Base-by-base conservation (phyloP, 2,888 invertebrate genomes). In the Argyresthia albistria region DNA sequence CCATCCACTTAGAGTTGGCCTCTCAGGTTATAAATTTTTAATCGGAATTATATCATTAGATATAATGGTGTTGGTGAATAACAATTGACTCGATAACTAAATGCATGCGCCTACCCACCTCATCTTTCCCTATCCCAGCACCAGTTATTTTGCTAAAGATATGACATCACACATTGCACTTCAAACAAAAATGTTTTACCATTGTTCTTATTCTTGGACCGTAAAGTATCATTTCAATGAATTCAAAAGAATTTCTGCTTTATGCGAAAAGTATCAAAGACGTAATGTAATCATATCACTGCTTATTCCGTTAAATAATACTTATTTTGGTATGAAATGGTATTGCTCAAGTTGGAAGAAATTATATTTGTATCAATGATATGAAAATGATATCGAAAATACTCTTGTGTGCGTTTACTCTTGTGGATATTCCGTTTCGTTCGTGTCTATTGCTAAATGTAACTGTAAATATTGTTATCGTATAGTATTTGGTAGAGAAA, bases 271-370 rank as follows among this genome's bases (percentile, higher is more conserved):
- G 56, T 61, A 59, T 62, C 60, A 57, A 57, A 62, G 65, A 70
- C 77, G 80, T 83, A 80, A 83, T 83, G 73, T 71, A 63, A 69
- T 73, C 84, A 84, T 84, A 84, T 84, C 84, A 80, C 79, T 71
- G 82, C 80, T 82, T 76, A 56, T 65, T 62, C 59, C 62, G 63
- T 73, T 63, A 76, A 68, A 73, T 66, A 73, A 62, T 66, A 80
- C 80, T 80, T 83, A 48, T 84, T 81, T 86, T 83, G 76, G 82
- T 84, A 81, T 70, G 72, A 70, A 69, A 69, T 73, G 68, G 76
- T 77, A 81, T 83, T 84, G 86, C 86, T 86, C 86, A 86, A 82
- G 69, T 66, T 49, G 65, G 66, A 70, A 69, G 56, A 66, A 63
- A 58, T 8, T 39, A 39, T 45, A 45, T 45, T 45, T 15, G 3